These are phyloP conservation scores for Gymnosoma rotundatum DNA, from an alignment of 2,888 invertebrate species.

Conservation along the genomic window DNA sequence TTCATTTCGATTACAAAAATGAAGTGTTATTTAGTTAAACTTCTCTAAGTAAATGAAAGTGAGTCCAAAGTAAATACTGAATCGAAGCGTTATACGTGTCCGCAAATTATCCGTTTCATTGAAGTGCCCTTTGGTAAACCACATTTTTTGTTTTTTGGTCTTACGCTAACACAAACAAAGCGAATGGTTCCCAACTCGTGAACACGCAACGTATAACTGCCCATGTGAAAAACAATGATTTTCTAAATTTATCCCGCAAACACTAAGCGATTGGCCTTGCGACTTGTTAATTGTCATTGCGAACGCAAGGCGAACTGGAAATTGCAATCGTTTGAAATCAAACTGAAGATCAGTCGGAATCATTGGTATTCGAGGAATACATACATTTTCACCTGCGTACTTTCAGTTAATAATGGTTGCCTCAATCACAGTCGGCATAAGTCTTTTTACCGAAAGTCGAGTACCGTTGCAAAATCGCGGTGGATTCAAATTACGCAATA, in stretches of 20 bases:
- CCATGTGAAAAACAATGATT: constrained; percentile 2
- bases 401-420: constrained; percentile 50
- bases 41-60: constrained; percentile 35
- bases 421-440: constrained; percentile 55
- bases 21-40: constrained; percentile 57
- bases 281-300: constrained; percentile 66
- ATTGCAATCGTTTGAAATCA: constrained; percentile 60
- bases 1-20: constrained; percentile 54
- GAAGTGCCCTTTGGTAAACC: constrained; percentile 43
- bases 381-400: constrained; percentile 56
- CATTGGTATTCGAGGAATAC: constrained; percentile 59
- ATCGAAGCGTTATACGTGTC: constrained; percentile 27
- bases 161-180: constrained; percentile 32
- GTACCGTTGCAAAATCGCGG: constrained; percentile 71
- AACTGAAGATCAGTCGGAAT: constrained; percentile 60
- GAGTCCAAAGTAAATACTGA: constrained; percentile 19
- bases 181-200: constrained; percentile 30
- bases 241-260: constrained; percentile 52
- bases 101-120: constrained; percentile 26
- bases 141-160: constrained; percentile 2
- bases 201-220: constrained; percentile 58
- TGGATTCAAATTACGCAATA: constrained; percentile 73
- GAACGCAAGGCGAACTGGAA: constrained; percentile 30
- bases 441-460: constrained; percentile 13
- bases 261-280: constrained; percentile 60